These are phyloP conservation scores for Stenurella melanura DNA, from an alignment of 2,888 invertebrate genomes.

Conservation along the genomic window DNA sequence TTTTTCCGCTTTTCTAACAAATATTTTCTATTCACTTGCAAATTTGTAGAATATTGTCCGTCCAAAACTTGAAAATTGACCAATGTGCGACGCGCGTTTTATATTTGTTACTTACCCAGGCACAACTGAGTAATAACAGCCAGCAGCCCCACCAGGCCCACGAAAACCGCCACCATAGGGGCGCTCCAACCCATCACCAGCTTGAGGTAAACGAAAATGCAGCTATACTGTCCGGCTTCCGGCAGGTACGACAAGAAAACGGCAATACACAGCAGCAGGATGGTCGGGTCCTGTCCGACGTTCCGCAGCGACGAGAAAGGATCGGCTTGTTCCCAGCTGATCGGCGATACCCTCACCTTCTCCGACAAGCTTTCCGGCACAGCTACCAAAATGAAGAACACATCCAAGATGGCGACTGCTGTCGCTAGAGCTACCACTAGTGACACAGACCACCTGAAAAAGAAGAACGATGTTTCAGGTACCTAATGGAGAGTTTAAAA, in stretches of 20 bases:
- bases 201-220: conserved; percentile 99
- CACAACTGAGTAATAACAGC: conserved; percentile 96
- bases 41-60: no score
- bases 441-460: conserved; percentile 77
- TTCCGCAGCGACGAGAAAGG: conserved; percentile 95
- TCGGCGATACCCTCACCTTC: conserved; percentile 86
- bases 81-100: no score
- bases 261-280: conserved; percentile 96
- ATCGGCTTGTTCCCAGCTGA: conserved; percentile 98
- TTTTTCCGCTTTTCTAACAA: no score
- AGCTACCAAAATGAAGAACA: conserved; percentile 97
- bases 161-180: conserved; percentile 97
- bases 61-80: no score
- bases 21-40: no score
- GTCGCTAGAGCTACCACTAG: conserved; percentile 96
- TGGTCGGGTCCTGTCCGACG: conserved; percentile 96
- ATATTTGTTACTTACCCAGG: conserved; percentile 75
- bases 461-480: not conserved
- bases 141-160: conserved; percentile 96
- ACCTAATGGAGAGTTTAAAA: no score
- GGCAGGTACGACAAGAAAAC: conserved; percentile 98
- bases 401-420: conserved; percentile 95
- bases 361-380: conserved; percentile 99
- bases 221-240: conserved; percentile 99
- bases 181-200: conserved; percentile 96